Percentiles rank a stretch among this genome's conserved stretches.
These are phyloP conservation scores for Gephyroberyx darwinii DNA, from an alignment of 2,797 vertebrate genomes.

Conservation along the genomic window DNA sequence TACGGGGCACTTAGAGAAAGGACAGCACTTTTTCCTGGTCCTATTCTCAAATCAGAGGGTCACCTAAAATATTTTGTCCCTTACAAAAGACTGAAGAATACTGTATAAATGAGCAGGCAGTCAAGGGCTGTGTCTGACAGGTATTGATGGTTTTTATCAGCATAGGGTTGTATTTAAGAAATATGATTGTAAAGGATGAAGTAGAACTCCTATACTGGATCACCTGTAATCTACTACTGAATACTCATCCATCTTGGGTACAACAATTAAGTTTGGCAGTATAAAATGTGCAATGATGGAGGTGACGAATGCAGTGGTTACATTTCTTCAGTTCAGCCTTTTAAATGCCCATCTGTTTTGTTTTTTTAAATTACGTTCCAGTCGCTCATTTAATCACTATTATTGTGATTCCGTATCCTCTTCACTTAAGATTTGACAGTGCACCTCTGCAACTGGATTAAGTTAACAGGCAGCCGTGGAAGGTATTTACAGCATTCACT, in stretches of 20 bases:
- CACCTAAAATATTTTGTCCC: conserved; percentile 58
- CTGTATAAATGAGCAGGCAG: conserved; percentile 54
- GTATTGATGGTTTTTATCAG: conserved; percentile 55
- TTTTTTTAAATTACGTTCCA: conserved; percentile 33
- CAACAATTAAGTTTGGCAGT: conserved; percentile 53
- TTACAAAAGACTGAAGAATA: conserved; percentile 55
- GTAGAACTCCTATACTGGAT: conserved; percentile 64
- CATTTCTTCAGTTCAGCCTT: conserved; percentile 59
- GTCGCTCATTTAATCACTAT: conserved; percentile 15
- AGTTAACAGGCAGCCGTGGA: conserved; percentile 35
- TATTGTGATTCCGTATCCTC: neutral
- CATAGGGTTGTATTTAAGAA: conserved; percentile 41
- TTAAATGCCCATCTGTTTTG: conserved; percentile 38
- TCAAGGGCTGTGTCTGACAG: conserved; percentile 60
- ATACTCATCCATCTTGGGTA: conserved; percentile 63
- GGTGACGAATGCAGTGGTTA: conserved; percentile 51
- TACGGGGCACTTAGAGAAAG: conserved; percentile 74
- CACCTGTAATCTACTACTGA: conserved; percentile 79
- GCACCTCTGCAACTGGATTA: conserved; percentile 54
- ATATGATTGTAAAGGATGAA: conserved; percentile 54
- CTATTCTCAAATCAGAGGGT: conserved; percentile 63
- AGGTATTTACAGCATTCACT: conserved; percentile 44
- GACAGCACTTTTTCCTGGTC: conserved; percentile 61
- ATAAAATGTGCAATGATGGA: conserved; percentile 71
- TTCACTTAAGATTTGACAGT: conserved; percentile 32